A percentile compares a stretch with the other conserved stretches of the same genome.
Evolutionary conservation across 2,888 invertebrate species (phyloP).

Genomic region (Zeuzera pyrina): DNA sequence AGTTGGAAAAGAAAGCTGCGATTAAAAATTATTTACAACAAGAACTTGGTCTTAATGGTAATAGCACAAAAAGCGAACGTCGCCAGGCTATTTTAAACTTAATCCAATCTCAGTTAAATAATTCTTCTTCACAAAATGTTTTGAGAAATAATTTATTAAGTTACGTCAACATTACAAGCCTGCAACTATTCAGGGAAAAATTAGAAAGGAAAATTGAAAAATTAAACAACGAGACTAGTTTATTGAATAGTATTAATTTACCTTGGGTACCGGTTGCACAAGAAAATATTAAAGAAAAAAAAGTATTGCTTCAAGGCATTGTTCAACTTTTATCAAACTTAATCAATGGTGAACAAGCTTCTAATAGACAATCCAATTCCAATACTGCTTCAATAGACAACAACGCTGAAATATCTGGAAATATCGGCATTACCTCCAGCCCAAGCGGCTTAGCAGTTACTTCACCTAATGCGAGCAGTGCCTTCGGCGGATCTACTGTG

Average conservation of each 20-base stretch:
- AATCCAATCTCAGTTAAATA: slow-evolving; percentile 38
- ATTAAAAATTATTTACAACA: slow-evolving; percentile 41
- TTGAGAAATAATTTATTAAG: slow-evolving; percentile 41
- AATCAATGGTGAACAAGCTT: slow-evolving; percentile 15
- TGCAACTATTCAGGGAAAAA: slow-evolving; percentile 29
- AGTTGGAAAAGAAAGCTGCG: slow-evolving; percentile 40
- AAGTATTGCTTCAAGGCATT: slow-evolving; percentile 39
- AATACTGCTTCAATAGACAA: no score
- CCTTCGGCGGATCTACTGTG: not conserved
- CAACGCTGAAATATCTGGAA: no score
- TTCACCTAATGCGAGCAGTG: not conserved
- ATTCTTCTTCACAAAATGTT: slow-evolving; percentile 27
- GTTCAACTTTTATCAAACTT: slow-evolving; percentile 36
- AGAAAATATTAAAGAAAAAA: slow-evolving; percentile 40
- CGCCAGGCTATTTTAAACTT: slow-evolving; percentile 46
- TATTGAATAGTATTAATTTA: slow-evolving; percentile 36
- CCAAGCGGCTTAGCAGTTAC: not conserved
- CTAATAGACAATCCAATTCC: not conserved
- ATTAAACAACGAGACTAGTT: slow-evolving; percentile 42
- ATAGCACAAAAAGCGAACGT: slow-evolving; percentile 49
- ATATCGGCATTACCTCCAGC: no score
- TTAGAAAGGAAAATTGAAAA: slow-evolving; percentile 46
- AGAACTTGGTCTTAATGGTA: slow-evolving; percentile 41
- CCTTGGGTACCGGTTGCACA: slow-evolving; percentile 39
- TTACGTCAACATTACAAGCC: slow-evolving; percentile 36